phyloP scores from a whole-genome alignment of 2,888 invertebrate genomes.

The Choreutis nemorana region DNA sequence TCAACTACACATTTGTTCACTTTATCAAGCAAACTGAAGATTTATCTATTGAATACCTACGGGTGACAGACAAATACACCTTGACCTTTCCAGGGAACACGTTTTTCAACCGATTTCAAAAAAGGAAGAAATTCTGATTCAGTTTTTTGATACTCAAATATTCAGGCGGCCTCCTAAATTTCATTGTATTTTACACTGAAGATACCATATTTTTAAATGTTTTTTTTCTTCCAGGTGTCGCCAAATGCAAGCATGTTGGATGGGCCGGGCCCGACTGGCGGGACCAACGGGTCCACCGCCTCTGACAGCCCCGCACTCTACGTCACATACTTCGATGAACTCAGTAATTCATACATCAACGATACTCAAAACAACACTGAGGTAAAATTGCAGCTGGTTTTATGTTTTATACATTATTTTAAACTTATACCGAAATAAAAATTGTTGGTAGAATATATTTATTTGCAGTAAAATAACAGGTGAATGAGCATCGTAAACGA shows the following conservation, averaged over 20 bases:
- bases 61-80: neutral
- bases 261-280: slow-evolving; percentile 31
- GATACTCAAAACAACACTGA: slow-evolving; percentile 28
- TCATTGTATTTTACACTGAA: too few relatives aligned
- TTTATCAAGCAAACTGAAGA: slow-evolving; percentile 13
- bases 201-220: too few relatives aligned
- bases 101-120: too few relatives aligned
- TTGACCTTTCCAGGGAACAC: too few relatives aligned
- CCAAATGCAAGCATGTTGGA: slow-evolving; percentile 39
- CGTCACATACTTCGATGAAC: slow-evolving; percentile 35
- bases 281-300: slow-evolving; percentile 27
- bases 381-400: slow-evolving; percentile 19
- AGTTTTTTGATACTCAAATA: too few relatives aligned
- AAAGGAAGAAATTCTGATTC: too few relatives aligned
- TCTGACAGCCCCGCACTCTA: slow-evolving; percentile 22
- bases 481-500: too few relatives aligned
- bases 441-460: too few relatives aligned
- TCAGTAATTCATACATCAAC: slow-evolving; percentile 26
- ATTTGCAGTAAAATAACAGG: too few relatives aligned
- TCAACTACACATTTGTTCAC: too few relatives aligned
- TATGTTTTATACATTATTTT: too few relatives aligned
- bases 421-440: too few relatives aligned
- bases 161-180: slow-evolving; percentile 2
- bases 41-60: neutral
- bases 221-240: slow-evolving; percentile 16